These are phyloP conservation scores for Myotis davidii DNA, from an alignment of 2,113 vertebrate genomes.

Conservation along the genomic window DNA sequence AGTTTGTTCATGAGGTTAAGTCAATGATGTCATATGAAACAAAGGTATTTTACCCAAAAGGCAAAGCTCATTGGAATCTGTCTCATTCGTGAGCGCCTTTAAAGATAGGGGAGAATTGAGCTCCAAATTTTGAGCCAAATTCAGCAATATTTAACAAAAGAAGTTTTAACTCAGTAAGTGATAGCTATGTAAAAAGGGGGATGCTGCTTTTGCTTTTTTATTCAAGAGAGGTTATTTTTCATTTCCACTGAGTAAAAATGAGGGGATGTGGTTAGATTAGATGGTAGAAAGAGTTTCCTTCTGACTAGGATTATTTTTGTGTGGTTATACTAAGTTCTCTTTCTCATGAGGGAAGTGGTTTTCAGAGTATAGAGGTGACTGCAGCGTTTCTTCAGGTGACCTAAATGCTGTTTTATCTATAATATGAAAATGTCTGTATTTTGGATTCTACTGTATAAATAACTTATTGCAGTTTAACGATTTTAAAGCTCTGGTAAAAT, in stretches of 20 bases:
- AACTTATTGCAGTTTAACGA: neutral
- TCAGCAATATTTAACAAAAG: constrained; percentile 27
- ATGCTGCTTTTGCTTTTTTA: neutral
- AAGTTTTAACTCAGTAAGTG: neutral
- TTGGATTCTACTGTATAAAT: neutral
- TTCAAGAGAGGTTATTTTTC: constrained; percentile 40
- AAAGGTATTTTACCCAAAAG: neutral
- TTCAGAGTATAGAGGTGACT: neutral
- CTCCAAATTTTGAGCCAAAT: neutral
- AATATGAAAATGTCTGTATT: neutral
- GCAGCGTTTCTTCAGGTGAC: neutral
- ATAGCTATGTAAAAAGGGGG: neutral
- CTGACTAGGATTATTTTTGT: constrained; percentile 20
- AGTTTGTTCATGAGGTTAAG: neutral
- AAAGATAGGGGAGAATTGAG: neutral
- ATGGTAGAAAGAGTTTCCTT: constrained; percentile 27
- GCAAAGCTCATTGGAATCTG: neutral
- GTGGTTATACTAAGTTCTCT: neutral
- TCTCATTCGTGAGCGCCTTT: neutral
- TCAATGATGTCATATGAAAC: neutral
- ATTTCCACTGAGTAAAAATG: constrained; percentile 19
- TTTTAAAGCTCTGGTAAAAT: neutral
- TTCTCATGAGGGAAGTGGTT: neutral
- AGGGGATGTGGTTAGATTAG: constrained; percentile 49
- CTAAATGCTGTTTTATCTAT: neutral